Evolutionary conservation across 2,888 invertebrate species (phyloP), one percentile per base, ranked within the genome.

Genomic region (Amblyjoppa proteus): DNA sequence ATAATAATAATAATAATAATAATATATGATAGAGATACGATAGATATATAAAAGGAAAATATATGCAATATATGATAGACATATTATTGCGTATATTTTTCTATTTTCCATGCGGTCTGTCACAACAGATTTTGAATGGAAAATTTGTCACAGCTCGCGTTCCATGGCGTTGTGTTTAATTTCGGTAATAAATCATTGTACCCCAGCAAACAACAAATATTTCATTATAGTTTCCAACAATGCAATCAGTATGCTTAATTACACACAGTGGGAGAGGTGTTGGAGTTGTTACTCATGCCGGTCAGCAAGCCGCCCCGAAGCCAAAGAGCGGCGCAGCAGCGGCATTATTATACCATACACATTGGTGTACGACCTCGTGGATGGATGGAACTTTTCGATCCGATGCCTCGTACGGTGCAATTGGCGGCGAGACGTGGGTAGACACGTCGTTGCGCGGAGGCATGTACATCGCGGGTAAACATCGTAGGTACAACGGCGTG

Each of bases 381-480:
- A 16, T 13, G 61, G 58, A 49, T 74, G 49, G 31, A 49, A 16
- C 45, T 49, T 49, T 49, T 49, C 45, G 45, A 49, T 49, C 3
- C 16, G 13, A 16, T 41, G 45, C 45, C 4, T 49, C 68, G 53
- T 13, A 25, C 56, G 25, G 25, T 28, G 58, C 28, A 45, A 81
- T 75, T 75, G 70, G 64, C 61, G 58, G n/a, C 6, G n/a, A 49
- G 34, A 45, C 31, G 58, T 13, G 13, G 58, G 28, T 45, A 49
- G 45, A 64, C 75, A 51, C 20, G 58, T 45, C 45, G 58, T 49
- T 75, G 16, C 81, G n/a, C 45, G 25, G 5, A 11, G 58, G 58
- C 28, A 51, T 58, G 76, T 34, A 76, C 31, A 16, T 53, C 25
- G 61, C 51, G 49, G 7, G 71, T 66, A 81, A 81, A 84, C 68